A percentile compares a stretch with the other conserved stretches of the same genome.
These are phyloP conservation scores for Capreolus pygargus DNA, from an alignment of 2,113 vertebrate genomes.

Conservation along the genomic window DNA sequence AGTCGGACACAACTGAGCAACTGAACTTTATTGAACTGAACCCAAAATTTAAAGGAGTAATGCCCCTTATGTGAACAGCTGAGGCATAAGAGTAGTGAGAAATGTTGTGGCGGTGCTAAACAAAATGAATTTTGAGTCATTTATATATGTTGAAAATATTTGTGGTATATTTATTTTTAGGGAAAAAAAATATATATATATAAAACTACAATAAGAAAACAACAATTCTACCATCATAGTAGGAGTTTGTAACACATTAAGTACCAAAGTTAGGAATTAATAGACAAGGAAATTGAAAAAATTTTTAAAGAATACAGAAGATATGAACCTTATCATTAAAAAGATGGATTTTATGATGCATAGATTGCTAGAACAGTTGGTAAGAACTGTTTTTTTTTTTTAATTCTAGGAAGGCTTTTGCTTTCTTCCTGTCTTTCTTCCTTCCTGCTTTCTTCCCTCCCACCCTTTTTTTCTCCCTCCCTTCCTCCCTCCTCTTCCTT, in stretches of 20 bases:
- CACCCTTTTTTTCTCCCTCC: not conserved
- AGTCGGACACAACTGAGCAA: not conserved
- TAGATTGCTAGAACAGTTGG: not conserved
- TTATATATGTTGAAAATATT: not conserved
- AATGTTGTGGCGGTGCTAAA: not conserved
- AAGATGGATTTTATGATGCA: not conserved
- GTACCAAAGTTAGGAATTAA: not conserved
- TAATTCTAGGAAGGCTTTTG: not conserved
- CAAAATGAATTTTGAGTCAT: not conserved
- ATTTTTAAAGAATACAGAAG: not conserved
- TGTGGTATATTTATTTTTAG: not conserved
- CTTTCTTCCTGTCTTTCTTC: not conserved
- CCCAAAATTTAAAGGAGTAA: not conserved
- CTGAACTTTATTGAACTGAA: not conserved
- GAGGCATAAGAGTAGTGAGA: not conserved
- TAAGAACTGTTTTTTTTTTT: not conserved
- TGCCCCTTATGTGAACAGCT: not conserved
- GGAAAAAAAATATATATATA: not conserved
- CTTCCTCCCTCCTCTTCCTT: not conserved
- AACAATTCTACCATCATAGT: not conserved
- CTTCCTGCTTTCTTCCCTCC: not conserved
- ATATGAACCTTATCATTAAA: not conserved
- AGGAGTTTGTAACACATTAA: not conserved
- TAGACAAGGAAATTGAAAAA: not conserved
- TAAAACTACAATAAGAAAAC: not conserved